A percentile compares a stretch with the other conserved stretches of the same genome.
Conservation (phyloP, 2,888 invertebrate species). For the Mantis religiosa region DNA sequence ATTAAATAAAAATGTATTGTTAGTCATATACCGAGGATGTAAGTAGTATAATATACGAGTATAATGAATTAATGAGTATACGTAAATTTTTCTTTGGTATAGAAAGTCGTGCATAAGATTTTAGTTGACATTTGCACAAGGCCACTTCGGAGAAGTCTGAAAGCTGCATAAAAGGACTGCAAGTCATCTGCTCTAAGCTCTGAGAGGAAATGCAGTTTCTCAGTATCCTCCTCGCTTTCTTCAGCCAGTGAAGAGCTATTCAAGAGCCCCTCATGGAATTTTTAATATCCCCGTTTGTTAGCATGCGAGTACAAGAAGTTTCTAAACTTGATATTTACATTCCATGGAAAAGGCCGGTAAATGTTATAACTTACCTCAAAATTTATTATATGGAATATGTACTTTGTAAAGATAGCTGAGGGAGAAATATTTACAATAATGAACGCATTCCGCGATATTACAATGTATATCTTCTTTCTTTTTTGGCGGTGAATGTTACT, state of each 20-base stretch:
- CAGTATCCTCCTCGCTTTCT: not conserved
- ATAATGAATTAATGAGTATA: too few relatives aligned
- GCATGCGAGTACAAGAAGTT: not conserved
- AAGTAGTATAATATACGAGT: too few relatives aligned
- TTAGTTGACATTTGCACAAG: too few relatives aligned
- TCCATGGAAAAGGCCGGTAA: not conserved
- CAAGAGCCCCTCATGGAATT: not conserved
- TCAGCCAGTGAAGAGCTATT: not conserved
- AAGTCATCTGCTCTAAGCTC: too few relatives aligned
- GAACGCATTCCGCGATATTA: not conserved
- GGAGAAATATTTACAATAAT: not conserved
- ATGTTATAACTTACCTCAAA: not conserved
- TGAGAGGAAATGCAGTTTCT: not conserved
- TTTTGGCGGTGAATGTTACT: too few relatives aligned
- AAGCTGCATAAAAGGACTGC: too few relatives aligned
- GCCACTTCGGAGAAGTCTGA: too few relatives aligned
- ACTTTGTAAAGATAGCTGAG: not conserved
- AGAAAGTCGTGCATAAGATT: too few relatives aligned
- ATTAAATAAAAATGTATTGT: too few relatives aligned
- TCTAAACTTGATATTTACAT: not conserved
- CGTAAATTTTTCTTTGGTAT: too few relatives aligned
- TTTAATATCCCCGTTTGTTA: not conserved
- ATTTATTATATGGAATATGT: not conserved
- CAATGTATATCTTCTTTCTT: too few relatives aligned
- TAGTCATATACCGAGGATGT: too few relatives aligned